Conservation (phyloP, 2,113 vertebrate genomes). For the Microcebus griseorufus region DNA sequence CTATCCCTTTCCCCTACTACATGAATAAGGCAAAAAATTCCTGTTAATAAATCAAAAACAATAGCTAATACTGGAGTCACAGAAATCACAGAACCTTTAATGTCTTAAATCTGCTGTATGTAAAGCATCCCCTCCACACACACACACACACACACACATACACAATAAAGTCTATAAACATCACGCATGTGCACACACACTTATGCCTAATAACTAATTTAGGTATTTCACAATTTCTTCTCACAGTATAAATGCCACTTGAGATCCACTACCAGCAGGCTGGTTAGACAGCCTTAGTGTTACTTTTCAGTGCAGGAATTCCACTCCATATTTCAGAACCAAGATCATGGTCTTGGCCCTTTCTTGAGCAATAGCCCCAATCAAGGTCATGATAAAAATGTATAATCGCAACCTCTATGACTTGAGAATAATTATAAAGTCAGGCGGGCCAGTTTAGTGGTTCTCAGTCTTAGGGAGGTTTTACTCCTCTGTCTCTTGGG, state of each 20-base stretch:
- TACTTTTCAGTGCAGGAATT: background rate
- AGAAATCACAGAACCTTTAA: background rate
- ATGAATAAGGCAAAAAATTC: background rate
- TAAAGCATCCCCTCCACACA: background rate
- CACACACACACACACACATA: background rate
- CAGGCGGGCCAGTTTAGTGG: background rate
- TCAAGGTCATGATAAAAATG: background rate
- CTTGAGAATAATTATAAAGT: background rate
- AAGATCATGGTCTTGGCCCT: background rate
- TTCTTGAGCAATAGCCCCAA: background rate
- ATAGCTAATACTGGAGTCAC: background rate
- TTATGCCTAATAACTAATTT: background rate
- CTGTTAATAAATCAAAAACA: conserved; percentile 34
- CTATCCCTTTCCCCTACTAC: background rate
- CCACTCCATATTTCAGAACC: background rate
- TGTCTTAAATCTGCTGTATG: conserved; percentile 20
- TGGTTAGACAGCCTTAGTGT: background rate
- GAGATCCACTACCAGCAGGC: background rate
- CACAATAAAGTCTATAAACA: conserved; percentile 8
- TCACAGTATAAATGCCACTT: background rate
- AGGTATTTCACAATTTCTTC: background rate
- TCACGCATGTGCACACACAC: background rate
- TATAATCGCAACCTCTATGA: background rate
- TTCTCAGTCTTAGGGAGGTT: background rate
- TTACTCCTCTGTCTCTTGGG: background rate